phyloP scores from a whole-genome alignment of 1,140 invertebrate species.

The Neoseiulus cucumeris region DNA sequence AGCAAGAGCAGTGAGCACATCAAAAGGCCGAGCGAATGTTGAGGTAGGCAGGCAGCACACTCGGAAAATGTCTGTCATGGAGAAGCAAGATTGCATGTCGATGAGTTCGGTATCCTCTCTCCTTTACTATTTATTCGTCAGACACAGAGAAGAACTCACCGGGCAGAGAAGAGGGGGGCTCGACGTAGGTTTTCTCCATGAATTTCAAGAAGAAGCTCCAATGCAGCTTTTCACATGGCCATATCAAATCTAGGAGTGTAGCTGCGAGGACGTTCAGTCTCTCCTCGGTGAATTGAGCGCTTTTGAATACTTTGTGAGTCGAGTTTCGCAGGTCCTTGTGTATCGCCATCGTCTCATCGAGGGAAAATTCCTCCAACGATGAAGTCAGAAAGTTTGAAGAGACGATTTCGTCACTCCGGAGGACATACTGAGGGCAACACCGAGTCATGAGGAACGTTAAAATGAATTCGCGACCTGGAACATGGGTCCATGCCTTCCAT shows the following conservation, averaged over 20 bases:
- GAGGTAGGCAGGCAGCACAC: not conserved
- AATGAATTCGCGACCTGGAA: no score
- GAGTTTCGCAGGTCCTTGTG: not conserved
- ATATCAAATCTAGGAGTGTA: not conserved
- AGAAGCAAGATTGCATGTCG: no score
- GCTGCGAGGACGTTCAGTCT: not conserved
- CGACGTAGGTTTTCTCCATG: not conserved
- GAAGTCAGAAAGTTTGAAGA: not conserved
- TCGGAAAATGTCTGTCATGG: not conserved
- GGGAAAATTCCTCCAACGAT: not conserved
- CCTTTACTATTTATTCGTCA: no score
- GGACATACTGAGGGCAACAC: not conserved
- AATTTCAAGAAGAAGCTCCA: not conserved
- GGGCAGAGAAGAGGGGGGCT: no score
- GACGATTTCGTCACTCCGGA: not conserved
- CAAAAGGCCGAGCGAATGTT: slow-evolving; percentile 23
- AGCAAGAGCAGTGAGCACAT: slow-evolving; percentile 33
- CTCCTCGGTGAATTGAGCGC: not conserved
- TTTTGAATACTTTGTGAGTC: not conserved
- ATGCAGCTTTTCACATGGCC: not conserved
- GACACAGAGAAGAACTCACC: no score
- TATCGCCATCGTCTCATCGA: not conserved
- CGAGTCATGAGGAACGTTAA: no score
- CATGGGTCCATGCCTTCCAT: no score
- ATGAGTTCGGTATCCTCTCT: no score